Percentiles rank a stretch among this genome's conserved stretches.
These are phyloP conservation scores for Trogon surrucura DNA, from an alignment of 2,113 vertebrate species.

Conservation along the genomic window DNA sequence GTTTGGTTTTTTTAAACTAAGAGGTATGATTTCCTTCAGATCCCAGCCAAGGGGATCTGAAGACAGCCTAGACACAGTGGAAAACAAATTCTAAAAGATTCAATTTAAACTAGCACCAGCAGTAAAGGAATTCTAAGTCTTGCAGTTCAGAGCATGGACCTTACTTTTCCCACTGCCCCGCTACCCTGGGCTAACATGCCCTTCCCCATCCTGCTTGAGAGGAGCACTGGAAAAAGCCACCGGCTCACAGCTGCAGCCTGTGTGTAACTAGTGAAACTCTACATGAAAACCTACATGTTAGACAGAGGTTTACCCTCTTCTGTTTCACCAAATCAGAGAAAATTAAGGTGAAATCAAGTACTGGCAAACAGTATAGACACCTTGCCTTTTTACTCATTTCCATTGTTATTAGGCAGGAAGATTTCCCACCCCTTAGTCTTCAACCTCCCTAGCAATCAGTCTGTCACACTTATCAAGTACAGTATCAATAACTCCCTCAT, in stretches of 20 bases:
- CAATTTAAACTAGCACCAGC: neutral
- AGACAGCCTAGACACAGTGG: neutral
- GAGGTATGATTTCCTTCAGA: neutral
- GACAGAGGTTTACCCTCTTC: neutral
- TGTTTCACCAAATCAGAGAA: neutral
- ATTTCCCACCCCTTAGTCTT: neutral
- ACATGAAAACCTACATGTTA: neutral
- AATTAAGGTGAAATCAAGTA: neutral
- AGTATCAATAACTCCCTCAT: neutral
- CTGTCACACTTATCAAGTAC: neutral
- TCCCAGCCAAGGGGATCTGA: neutral
- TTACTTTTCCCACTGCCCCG: fast-evolving
- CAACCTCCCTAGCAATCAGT: neutral
- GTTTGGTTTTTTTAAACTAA: neutral
- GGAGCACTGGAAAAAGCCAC: neutral
- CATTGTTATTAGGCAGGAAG: neutral
- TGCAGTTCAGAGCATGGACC: neutral
- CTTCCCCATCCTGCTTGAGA: neutral
- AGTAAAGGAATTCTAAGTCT: neutral
- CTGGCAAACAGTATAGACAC: neutral
- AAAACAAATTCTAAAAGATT: neutral
- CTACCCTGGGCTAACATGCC: neutral
- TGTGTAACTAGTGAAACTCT: neutral
- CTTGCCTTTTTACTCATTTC: neutral
- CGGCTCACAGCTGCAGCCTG: neutral